Evolutionary conservation across 2,888 invertebrate species (phyloP).

Genomic region (Lagria hirta): DNA sequence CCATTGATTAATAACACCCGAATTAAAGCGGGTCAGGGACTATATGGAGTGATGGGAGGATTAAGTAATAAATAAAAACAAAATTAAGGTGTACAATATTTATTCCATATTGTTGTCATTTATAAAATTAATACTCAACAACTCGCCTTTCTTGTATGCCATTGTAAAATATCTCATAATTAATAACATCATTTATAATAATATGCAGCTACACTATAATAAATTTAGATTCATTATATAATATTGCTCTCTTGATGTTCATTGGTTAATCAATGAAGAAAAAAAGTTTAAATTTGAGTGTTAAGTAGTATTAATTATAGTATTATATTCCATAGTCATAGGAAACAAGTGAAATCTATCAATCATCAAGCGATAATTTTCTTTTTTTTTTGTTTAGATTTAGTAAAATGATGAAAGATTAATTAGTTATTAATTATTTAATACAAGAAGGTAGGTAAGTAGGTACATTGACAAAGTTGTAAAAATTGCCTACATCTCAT

Average conservation of each 20-base stretch:
- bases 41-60: too few species aligned
- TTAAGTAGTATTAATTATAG: constrained; percentile 14
- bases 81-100: constrained; percentile 23
- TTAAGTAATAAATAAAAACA: constrained; percentile 8
- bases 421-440: too few species aligned
- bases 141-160: constrained; percentile 17
- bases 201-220: constrained; percentile 28
- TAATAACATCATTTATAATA: constrained; percentile 23
- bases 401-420: constrained; percentile 10
- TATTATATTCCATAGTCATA: too few species aligned
- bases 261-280: constrained; percentile 20
- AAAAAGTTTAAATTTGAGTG: constrained; percentile 8
- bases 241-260: constrained; percentile 29
- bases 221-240: constrained; percentile 24
- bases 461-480: too few species aligned
- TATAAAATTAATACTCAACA: constrained; percentile 28
- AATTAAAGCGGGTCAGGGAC: too few species aligned
- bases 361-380: constrained; percentile 11
- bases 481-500: too few species aligned
- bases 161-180: constrained; percentile 26
- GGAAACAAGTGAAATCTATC: constrained; percentile 14
- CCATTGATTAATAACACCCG: too few species aligned
- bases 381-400: constrained; percentile 5
- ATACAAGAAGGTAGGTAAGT: too few species aligned
- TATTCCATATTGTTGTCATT: constrained; percentile 23